Evolutionary conservation across 1,140 invertebrate species (phyloP).

Genomic region (Panagrolaimus sp.): DNA sequence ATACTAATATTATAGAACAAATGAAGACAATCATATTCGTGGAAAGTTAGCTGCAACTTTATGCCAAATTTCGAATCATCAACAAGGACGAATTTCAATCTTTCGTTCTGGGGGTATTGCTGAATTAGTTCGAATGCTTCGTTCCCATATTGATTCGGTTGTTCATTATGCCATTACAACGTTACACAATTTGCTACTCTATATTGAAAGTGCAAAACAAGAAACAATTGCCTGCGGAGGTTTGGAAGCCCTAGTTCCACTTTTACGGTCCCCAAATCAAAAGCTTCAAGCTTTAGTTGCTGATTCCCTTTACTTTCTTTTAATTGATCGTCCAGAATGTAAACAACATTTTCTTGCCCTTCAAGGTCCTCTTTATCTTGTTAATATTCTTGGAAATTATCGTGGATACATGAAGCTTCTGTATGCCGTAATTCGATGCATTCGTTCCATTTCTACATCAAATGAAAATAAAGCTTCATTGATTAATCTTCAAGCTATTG

Average conservation of each 20-base stretch:
- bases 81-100: conserved; percentile 89
- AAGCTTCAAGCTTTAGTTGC: conserved; percentile 97
- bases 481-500: conserved; percentile 66
- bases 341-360: conserved; percentile 94
- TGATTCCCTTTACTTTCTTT: conserved; percentile 93
- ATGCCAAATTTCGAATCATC: conserved; percentile 87
- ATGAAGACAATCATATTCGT: no score
- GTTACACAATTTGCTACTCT: conserved; percentile 90
- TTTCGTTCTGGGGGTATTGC: conserved; percentile 97
- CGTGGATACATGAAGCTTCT: conserved; percentile 89
- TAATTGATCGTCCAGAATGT: conserved; percentile 97
- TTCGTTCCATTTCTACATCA: conserved; percentile 92
- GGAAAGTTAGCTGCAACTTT: conserved; percentile 73
- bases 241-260: conserved; percentile 92
- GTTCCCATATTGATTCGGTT: conserved; percentile 83
- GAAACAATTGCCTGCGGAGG: conserved; percentile 90
- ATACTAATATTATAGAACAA: not conserved
- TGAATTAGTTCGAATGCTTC: conserved; percentile 65
- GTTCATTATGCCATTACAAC: conserved; percentile 97
- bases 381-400: conserved; percentile 85
- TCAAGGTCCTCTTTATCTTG: conserved; percentile 88
- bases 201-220: conserved; percentile 97
- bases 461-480: conserved; percentile 95
- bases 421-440: conserved; percentile 92
- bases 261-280: conserved; percentile 88